These are phyloP conservation scores for Pelvicachromis taeniatus DNA, from an alignment of 2,113 vertebrate species.

Conservation along the genomic window DNA sequence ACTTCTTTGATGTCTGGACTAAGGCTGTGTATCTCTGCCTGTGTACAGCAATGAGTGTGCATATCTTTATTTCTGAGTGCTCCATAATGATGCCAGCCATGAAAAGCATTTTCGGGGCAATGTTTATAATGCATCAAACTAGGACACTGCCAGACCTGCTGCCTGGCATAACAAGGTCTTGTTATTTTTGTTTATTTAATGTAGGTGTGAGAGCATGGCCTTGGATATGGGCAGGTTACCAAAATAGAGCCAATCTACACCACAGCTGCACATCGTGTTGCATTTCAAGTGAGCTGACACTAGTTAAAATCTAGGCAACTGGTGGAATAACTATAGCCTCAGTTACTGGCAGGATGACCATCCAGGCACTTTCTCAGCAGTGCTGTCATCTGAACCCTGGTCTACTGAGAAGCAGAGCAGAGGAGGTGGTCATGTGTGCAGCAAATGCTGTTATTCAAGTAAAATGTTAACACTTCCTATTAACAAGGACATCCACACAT, in stretches of 20 bases:
- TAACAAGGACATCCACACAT: neutral
- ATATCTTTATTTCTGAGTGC: slow-evolving; percentile 12
- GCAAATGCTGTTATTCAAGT: neutral
- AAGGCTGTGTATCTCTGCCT: neutral
- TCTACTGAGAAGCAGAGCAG: neutral
- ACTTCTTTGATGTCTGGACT: slow-evolving; percentile 48
- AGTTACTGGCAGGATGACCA: slow-evolving; percentile 21
- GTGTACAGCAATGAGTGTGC: slow-evolving; percentile 1
- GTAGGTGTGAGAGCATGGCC: neutral
- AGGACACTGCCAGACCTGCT: slow-evolving; percentile 12
- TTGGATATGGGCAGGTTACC: neutral
- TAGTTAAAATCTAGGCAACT: neutral
- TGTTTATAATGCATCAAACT: slow-evolving; percentile 19
- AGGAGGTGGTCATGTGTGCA: slow-evolving; percentile 1
- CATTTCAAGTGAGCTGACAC: slow-evolving; percentile 37
- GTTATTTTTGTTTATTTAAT: neutral
- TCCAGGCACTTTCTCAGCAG: neutral
- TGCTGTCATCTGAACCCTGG: slow-evolving; percentile 17
- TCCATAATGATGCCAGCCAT: slow-evolving; percentile 8
- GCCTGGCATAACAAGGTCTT: neutral
- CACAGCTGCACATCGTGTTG: neutral
- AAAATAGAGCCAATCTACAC: slow-evolving; percentile 15
- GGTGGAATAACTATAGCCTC: neutral
- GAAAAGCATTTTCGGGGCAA: neutral
- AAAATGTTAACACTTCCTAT: neutral